Conservation (phyloP, 2,797 vertebrate genomes). For the Leptatherina wallacei region DNA sequence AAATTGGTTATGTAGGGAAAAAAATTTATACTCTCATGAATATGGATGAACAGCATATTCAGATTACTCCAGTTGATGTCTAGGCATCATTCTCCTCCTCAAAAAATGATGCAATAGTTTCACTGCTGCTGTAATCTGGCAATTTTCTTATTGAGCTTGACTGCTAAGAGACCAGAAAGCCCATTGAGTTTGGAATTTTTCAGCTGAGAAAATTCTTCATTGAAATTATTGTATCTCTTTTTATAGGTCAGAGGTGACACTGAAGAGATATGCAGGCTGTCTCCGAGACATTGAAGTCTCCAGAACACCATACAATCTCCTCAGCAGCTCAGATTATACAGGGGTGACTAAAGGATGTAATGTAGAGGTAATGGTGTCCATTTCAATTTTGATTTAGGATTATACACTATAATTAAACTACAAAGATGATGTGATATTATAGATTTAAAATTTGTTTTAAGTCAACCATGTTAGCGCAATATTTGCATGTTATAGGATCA, state of each 20-base stretch:
- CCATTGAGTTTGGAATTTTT: background rate
- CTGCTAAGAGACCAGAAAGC: conserved; percentile 25
- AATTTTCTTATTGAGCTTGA: conserved; percentile 23
- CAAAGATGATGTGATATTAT: background rate
- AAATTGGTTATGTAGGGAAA: background rate
- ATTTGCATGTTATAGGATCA: background rate
- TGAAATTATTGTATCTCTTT: conserved; percentile 29
- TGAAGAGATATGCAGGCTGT: conserved; percentile 92
- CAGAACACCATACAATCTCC: conserved; percentile 93
- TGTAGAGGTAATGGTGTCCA: conserved; percentile 69
- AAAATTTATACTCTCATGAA: background rate
- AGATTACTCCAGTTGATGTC: conserved; percentile 31
- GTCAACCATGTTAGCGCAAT: background rate
- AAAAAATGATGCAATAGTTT: conserved; percentile 53
- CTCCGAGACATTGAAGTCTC: conserved; percentile 96
- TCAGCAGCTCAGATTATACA: conserved; percentile 94
- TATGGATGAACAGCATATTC: conserved; percentile 57
- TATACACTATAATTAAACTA: background rate
- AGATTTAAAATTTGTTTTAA: background rate
- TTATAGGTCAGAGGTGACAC: conserved; percentile 90
- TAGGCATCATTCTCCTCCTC: conserved; percentile 38
- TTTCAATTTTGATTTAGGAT: background rate
- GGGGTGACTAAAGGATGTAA: conserved; percentile 94
- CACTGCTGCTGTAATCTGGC: conserved; percentile 43
- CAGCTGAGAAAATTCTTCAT: background rate